Evolutionary conservation across 30 jellyfish, hydroid and myxozoan species (phyloP), one percentile per base, ranked within the genome.

Genomic region (Chironex yamaguchii): DNA sequence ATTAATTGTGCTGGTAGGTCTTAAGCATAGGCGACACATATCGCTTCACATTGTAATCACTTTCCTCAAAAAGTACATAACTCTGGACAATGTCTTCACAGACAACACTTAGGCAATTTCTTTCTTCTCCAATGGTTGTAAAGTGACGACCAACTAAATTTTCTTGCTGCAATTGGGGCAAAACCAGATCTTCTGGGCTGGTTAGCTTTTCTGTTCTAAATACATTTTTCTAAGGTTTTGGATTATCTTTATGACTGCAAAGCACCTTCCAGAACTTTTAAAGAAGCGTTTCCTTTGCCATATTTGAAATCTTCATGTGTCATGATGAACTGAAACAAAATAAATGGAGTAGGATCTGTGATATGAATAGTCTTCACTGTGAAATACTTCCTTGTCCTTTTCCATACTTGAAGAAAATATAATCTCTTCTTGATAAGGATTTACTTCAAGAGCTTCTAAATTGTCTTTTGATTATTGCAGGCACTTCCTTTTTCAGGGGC

Each of bases 51-150:
- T 29, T 6, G 4, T 17, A 22, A 12, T 63, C 76, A 4, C n/a
- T n/a, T n/a, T n/a, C n/a, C n/a, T n/a, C n/a, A n/a, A n/a, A n/a
- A n/a, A n/a, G n/a, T n/a, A n/a, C n/a, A n/a, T n/a, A n/a, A n/a
- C n/a, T n/a, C n/a, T n/a, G n/a, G n/a, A n/a, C n/a, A n/a, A 63
- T 63, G 76, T 63, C 29, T 4, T 63, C 76, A 63, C 76, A 63
- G 26, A 1, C 9, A 63, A 63, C 36, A 1, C 26, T 63, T 63
- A 24, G 9, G 63, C 26, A 63, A 63, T 0, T 20, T 63, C 29
- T 42, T 2, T 3, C 25, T 34, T 1, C 76, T 62, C 76, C 76
- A 1, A 62, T 62, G 25, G 76, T 42, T 3, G 29, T 42, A 62
- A 62, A 62, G 34, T 62, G 76, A 62, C 76, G 25, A 23, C 76